Percentiles rank a stretch among this genome's conserved stretches.
Evolutionary conservation across 2,888 invertebrate species (phyloP).

Genomic region (Caenorhabditis becei): DNA sequence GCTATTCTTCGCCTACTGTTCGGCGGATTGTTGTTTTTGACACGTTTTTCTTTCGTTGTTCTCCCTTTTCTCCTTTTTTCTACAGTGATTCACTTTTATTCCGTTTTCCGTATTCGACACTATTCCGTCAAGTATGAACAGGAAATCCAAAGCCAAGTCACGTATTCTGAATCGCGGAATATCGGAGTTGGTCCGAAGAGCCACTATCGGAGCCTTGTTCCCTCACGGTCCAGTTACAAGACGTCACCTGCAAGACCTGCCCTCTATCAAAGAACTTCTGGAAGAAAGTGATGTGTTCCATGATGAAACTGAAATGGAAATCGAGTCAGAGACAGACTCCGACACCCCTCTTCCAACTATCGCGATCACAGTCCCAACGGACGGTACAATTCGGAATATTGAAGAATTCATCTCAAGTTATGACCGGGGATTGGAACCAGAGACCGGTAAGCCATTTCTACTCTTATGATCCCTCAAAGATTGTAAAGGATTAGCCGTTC

Average conservation of each 20-base stretch:
- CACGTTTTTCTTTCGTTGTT: conserved; percentile 5
- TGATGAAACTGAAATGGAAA: conserved; percentile 16
- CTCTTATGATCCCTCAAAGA: conserved; percentile 23
- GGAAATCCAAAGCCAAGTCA: not conserved
- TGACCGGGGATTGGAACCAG: not conserved
- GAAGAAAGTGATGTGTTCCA: conserved; percentile 35
- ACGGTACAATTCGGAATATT: conserved; percentile 38
- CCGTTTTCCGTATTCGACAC: too few relatives aligned
- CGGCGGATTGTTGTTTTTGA: conserved; percentile 13
- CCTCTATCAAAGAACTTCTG: conserved; percentile 24
- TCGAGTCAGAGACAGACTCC: conserved; percentile 19
- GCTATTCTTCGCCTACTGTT: conserved; percentile 8
- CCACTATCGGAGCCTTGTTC: conserved; percentile 47
- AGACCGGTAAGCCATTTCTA: conserved; percentile 35
- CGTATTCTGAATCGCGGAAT: conserved; percentile 15
- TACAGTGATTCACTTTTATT: conserved; percentile 11
- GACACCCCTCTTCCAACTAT: conserved; percentile 40
- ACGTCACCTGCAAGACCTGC: conserved; percentile 10
- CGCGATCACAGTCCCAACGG: conserved; percentile 30
- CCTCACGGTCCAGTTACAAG: conserved; percentile 20
- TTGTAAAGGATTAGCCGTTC: not conserved
- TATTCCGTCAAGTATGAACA: too few relatives aligned
- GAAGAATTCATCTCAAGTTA: conserved; percentile 49
- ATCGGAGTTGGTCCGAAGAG: conserved; percentile 47
- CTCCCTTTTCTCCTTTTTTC: conserved; percentile 27